Evolutionary conservation across 2,888 invertebrate genomes (phyloP).

Genomic region (Apotomis betuletana): DNA sequence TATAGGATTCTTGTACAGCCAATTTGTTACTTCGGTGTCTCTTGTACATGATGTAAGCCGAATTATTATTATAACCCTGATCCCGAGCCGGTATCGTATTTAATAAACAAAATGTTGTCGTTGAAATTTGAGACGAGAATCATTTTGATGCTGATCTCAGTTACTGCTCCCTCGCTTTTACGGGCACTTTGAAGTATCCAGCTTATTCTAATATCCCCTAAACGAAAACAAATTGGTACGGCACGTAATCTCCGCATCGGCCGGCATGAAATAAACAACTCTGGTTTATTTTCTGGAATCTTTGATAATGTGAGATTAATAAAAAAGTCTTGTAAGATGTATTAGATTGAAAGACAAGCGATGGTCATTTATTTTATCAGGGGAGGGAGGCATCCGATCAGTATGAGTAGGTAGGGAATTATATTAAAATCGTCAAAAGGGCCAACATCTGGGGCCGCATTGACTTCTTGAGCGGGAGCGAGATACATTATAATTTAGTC

Average conservation of each 20-base stretch:
- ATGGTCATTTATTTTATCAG: no score
- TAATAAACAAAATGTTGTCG: conserved; percentile 20
- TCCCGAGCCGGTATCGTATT: conserved; percentile 4
- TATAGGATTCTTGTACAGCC: no score
- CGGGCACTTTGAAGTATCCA: conserved; percentile 10
- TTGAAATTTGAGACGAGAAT: conserved; percentile 6
- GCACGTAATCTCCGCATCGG: background rate
- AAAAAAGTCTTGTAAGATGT: background rate
- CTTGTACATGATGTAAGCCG: background rate
- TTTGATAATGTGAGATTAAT: no score
- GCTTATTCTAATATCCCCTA: conserved; percentile 2
- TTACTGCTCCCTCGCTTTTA: background rate
- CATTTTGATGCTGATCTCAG: background rate
- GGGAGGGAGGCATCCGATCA: no score
- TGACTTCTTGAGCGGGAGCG: no score
- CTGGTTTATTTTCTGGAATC: background rate
- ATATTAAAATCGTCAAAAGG: no score
- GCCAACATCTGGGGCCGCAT: no score
- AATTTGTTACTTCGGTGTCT: no score
- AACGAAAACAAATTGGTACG: conserved; percentile 3
- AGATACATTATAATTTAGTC: no score
- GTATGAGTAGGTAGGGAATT: no score
- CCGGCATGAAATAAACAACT: conserved; percentile 1
- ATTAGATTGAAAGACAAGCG: background rate
- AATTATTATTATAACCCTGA: background rate